Conservation (phyloP, 2,888 invertebrate genomes). For the Notodonta dromedarius region DNA sequence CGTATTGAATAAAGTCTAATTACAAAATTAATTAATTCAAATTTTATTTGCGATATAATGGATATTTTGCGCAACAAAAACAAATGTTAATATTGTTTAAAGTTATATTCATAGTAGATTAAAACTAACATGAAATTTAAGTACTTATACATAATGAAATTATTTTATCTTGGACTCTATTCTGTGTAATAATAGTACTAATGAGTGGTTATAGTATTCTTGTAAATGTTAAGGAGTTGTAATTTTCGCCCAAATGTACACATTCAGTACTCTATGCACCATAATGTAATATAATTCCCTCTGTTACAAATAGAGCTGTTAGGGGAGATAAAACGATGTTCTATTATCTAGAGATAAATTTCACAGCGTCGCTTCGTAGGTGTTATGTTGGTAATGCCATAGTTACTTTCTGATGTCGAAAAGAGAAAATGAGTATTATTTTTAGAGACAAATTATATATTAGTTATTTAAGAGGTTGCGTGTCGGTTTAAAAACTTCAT, state of each 20-base stretch:
- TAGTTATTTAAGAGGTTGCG: conserved; percentile 80
- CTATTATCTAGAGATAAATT: conserved; percentile 63
- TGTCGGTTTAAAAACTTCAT: conserved; percentile 80
- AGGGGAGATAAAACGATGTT: conserved; percentile 61
- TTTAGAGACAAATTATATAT: conserved; percentile 83
- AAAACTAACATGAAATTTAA: conserved; percentile 37
- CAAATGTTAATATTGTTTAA: conserved; percentile 37
- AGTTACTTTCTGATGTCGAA: conserved; percentile 68
- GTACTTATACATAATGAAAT: conserved; percentile 42
- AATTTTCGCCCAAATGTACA: conserved; percentile 73
- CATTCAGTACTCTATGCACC: conserved; percentile 73
- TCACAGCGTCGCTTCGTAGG: conserved; percentile 73
- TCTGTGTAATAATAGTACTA: conserved; percentile 41
- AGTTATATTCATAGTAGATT: conserved; percentile 26
- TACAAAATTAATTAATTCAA: conserved; percentile 18
- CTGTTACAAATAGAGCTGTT: conserved; percentile 69
- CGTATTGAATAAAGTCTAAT: conserved; percentile 14
- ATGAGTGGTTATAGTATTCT: conserved; percentile 46
- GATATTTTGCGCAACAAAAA: conserved; percentile 25
- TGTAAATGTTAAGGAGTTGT: conserved; percentile 65
- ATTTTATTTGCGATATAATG: conserved; percentile 24
- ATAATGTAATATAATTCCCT: conserved; percentile 71
- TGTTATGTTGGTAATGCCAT: conserved; percentile 75
- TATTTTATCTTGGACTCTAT: conserved; percentile 42
- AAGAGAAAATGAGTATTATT: conserved; percentile 79